Conservation (phyloP, 1,140 invertebrate genomes). For the Leptopilina boulardi region DNA sequence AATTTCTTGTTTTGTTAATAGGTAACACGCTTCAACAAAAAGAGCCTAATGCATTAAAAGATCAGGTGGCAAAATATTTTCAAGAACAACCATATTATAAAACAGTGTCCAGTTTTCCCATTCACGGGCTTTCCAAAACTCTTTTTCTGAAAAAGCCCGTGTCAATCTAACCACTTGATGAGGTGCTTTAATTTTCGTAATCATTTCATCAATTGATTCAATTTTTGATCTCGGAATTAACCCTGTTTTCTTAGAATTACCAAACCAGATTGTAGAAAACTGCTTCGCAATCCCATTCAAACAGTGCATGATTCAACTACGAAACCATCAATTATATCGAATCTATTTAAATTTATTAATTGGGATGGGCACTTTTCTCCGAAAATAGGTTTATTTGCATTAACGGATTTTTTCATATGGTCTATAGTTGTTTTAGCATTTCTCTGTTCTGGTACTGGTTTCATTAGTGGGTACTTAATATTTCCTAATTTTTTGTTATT, state of each 20-base stretch:
- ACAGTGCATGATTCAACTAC: conserved; percentile 38
- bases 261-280: conserved; percentile 38
- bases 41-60: conserved; percentile 40
- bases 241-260: not conserved
- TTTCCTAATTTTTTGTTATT: not conserved
- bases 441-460: not conserved
- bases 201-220: not conserved
- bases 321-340: conserved; percentile 45
- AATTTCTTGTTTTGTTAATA: conserved; percentile 14
- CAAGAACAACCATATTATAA: conserved; percentile 41
- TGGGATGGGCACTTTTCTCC: conserved; percentile 37
- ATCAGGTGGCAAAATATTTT: not conserved
- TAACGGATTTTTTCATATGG: conserved; percentile 34
- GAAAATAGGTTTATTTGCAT: not conserved
- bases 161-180: no score
- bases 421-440: conserved; percentile 30
- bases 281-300: conserved; percentile 33
- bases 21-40: conserved; percentile 31
- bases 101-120: no score
- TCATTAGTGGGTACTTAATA: conserved; percentile 35
- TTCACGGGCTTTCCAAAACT: no score
- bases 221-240: no score
- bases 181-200: no score
- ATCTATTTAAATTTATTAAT: conserved; percentile 40
- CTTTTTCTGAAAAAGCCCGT: no score